Evolutionary conservation across 2,888 invertebrate genomes (phyloP).

Genomic region (Gortyna flavago): DNA sequence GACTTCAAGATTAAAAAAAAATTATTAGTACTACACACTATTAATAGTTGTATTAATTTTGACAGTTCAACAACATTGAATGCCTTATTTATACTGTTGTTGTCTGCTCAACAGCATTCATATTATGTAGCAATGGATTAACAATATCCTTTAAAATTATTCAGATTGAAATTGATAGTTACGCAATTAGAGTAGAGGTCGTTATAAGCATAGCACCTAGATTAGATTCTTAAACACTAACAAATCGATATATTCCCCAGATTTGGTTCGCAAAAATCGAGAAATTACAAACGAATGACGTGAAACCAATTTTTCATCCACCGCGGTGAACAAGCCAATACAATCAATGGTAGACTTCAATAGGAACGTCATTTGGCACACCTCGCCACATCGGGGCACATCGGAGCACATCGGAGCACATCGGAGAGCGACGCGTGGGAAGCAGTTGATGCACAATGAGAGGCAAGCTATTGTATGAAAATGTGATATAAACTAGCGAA

Average conservation of each 20-base stretch:
- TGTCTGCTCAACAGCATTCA: no score
- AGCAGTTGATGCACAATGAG: slow-evolving; percentile 35
- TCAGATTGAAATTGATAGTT: no score
- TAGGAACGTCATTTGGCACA: slow-evolving; percentile 53
- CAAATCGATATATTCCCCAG: background rate
- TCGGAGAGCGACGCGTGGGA: slow-evolving; percentile 54
- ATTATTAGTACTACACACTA: no score
- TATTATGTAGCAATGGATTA: no score
- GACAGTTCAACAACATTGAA: no score
- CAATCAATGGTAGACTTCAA: slow-evolving; percentile 46
- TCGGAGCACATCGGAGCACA: slow-evolving; percentile 10
- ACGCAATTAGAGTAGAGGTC: no score
- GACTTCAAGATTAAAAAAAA: no score
- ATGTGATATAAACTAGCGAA: slow-evolving; percentile 24
- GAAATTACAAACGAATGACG: slow-evolving; percentile 9
- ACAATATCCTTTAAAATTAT: no score
- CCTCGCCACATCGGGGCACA: slow-evolving; percentile 29
- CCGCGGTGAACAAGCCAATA: slow-evolving; percentile 13
- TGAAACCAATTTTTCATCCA: slow-evolving; percentile 43
- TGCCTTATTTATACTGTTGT: no score
- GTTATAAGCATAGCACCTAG: no score
- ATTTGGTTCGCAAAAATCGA: background rate
- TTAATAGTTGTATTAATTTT: no score
- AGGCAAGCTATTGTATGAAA: slow-evolving; percentile 44
- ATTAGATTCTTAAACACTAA: no score